Base-by-base conservation (phyloP, 2,888 invertebrate species). In the Pyrochroa serraticornis region DNA sequence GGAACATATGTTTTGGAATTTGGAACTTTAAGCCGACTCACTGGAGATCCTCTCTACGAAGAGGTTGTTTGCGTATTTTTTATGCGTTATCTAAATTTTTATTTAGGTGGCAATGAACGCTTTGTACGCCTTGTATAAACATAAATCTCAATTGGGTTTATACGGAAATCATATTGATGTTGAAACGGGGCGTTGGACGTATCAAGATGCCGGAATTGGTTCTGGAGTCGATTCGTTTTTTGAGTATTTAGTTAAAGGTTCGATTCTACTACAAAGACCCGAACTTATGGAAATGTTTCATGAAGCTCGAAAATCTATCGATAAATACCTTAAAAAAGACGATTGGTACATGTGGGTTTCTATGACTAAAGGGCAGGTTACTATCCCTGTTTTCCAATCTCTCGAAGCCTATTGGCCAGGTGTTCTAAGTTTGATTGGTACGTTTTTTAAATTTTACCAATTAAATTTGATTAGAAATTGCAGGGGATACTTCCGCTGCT, bases 271-370 rank as follows among this genome's bases (percentile, higher is more conserved):
- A 13, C 92, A 96, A 76, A 66, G 65, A 47, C 96, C 98, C 0
- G 90, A 95, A 71, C 79, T 99, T 22, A 88, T 97, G 84, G 88
- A 92, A 45, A 93, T 96, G 86, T 99, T 98, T 74, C 84, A 89
- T 56, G 92, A 91, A 70, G 89, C 89, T 0, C 85, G 89, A 45
- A 80, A 81, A 42, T 85, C 90, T 0, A 92, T 94, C 37, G 93
- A 94, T 72, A 91, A 91, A 70, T 90, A 93, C 72, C 81, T 98
- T 70, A 91, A 93, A 71, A 89, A 92, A 71, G 97, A 96, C 69
- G 97, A 99, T 77, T 99, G 99, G 98, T 96, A 97, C 76, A 87
- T 98, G 70, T 99, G 98, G 98, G 98, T 95, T 0, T 93, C 95
- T n/a, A 99, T 99, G 98, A 86, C 90, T 41, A 93, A 95, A 71